phyloP scores from a whole-genome alignment of 2,888 invertebrate species.

The Thera obeliscata region DNA sequence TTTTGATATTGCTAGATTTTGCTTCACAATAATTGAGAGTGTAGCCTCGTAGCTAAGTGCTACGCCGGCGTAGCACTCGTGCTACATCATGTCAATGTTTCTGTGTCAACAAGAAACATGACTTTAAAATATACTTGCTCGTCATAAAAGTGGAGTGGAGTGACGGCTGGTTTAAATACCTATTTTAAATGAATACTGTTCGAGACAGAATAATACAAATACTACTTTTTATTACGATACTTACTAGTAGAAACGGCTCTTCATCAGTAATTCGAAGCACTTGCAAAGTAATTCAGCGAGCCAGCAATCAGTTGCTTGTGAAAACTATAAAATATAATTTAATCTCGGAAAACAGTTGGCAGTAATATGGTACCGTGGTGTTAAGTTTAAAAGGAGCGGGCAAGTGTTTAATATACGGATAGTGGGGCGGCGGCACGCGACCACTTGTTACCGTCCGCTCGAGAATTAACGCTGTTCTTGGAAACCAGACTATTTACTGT shows the following conservation, averaged over 20 bases:
- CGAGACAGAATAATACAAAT: constrained; percentile 3
- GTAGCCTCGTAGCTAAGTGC: constrained; percentile 15
- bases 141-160: not conserved
- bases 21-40: not conserved
- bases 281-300: constrained; percentile 5
- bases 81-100: constrained; percentile 18
- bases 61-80: constrained; percentile 17
- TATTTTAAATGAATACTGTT: constrained; percentile 1
- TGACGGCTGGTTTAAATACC: not conserved
- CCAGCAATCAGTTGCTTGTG: constrained; percentile 22
- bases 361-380: constrained; percentile 35
- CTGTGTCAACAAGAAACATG: not conserved
- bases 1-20: not conserved
- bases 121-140: not conserved
- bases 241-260: not conserved
- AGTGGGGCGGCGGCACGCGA: constrained; percentile 54
- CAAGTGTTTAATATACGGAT: constrained; percentile 44
- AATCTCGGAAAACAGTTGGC: constrained; percentile 33
- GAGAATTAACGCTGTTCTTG: constrained; percentile 14
- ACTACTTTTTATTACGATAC: not conserved
- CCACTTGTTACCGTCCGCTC: constrained; percentile 61
- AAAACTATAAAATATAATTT: constrained; percentile 27
- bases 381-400: constrained; percentile 45
- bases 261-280: constrained; percentile 9
- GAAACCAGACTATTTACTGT: constrained; percentile 23